These are phyloP conservation scores for Lordiphosa stackelbergi DNA, from an alignment of 1,140 invertebrate genomes.

Conservation along the genomic window DNA sequence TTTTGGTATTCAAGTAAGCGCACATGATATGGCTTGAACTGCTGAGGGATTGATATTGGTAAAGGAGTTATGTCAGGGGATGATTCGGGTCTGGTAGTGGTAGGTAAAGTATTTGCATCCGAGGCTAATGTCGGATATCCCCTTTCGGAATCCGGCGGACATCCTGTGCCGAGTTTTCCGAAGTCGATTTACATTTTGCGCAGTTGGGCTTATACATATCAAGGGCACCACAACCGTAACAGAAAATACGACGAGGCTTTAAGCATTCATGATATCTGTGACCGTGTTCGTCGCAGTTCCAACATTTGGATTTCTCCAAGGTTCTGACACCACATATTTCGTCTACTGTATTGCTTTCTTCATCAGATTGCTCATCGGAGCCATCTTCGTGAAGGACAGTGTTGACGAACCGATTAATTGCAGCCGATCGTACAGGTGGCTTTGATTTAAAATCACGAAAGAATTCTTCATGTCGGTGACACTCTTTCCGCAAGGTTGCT, in stretches of 20 bases:
- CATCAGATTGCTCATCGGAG: background rate
- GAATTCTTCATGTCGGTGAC: too few relatives aligned
- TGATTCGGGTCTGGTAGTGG: background rate
- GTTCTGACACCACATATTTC: background rate
- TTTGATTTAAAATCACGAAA: too few relatives aligned
- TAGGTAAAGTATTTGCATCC: background rate
- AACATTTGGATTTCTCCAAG: background rate
- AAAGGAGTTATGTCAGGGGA: background rate
- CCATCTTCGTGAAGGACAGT: background rate
- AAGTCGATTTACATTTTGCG: background rate
- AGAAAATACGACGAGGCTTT: slow-evolving; percentile 1
- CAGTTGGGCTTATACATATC: slow-evolving; percentile 10
- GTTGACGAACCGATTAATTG: background rate
- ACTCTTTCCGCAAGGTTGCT: too few relatives aligned
- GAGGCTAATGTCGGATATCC: slow-evolving; percentile 11
- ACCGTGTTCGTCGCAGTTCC: slow-evolving; percentile 2
- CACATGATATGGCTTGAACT: slow-evolving; percentile 18
- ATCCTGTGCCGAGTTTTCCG: slow-evolving; percentile 12
- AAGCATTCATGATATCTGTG: slow-evolving; percentile 8
- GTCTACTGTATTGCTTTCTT: background rate
- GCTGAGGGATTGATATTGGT: background rate
- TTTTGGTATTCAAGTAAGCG: slow-evolving; percentile 10
- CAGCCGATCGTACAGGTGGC: too few relatives aligned
- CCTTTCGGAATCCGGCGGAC: slow-evolving; percentile 1
- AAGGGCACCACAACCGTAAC: slow-evolving; percentile 5